Percentiles rank a stretch among this genome's conserved stretches.
Conservation (phyloP, 23 tunicate species). For the Diplosoma virens region DNA sequence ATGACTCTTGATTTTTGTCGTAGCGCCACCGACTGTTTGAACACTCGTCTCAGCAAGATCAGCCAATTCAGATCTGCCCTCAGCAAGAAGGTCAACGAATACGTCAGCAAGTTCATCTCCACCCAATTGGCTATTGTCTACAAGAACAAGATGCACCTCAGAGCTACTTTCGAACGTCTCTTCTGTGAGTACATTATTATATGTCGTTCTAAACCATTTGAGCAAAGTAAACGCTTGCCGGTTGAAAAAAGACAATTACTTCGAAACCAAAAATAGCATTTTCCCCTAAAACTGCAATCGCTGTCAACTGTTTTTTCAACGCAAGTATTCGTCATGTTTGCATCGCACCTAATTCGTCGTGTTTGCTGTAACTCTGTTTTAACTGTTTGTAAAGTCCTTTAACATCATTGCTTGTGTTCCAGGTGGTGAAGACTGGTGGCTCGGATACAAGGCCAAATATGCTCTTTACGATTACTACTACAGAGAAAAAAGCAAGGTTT, state of each 20-base stretch:
- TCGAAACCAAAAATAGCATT: too few relatives aligned
- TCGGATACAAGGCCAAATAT: not conserved
- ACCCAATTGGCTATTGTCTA: constrained; percentile 5
- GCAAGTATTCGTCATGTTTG: too few relatives aligned
- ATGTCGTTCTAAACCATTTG: too few relatives aligned
- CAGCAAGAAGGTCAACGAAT: constrained; percentile 1
- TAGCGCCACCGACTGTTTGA: constrained; percentile 23
- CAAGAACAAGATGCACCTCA: constrained; percentile 17
- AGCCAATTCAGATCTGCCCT: constrained; percentile 6
- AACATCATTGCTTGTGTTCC: too few relatives aligned
- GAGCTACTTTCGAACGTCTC: constrained; percentile 4
- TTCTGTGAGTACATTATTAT: constrained; percentile 45
- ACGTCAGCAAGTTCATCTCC: constrained; percentile 15
- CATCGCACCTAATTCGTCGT: too few relatives aligned
- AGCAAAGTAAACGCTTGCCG: too few relatives aligned
- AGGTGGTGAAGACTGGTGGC: constrained; percentile 15
- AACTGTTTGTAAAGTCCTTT: too few relatives aligned
- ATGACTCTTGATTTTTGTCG: too few relatives aligned
- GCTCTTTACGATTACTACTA: not conserved
- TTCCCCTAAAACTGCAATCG: too few relatives aligned
- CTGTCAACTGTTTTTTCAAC: too few relatives aligned
- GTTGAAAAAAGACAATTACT: too few relatives aligned
- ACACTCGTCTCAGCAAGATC: constrained; percentile 37
- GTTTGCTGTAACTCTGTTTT: too few relatives aligned
- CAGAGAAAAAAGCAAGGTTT: constrained; percentile 9